These are phyloP conservation scores for Apamea crenata DNA, from an alignment of 2,888 invertebrate genomes.

Conservation along the genomic window DNA sequence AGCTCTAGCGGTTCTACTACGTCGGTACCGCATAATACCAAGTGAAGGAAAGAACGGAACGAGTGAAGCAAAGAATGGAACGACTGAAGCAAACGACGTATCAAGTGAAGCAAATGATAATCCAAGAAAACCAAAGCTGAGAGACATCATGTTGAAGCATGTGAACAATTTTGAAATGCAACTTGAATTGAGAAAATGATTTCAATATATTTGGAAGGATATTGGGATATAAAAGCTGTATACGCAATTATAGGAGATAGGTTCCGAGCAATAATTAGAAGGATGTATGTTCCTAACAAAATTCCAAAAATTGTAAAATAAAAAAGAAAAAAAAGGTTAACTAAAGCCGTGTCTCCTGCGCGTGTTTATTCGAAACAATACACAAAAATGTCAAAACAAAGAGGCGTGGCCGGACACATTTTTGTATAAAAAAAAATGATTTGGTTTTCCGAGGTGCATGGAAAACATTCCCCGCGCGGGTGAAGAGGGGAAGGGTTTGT, in stretches of 20 bases:
- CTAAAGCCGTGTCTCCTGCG: background rate
- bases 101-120: background rate
- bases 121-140: slow-evolving; percentile 32
- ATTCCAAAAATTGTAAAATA: too few relatives aligned
- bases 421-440: too few relatives aligned
- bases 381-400: too few relatives aligned
- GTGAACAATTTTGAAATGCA: slow-evolving; percentile 52
- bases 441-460: too few relatives aligned
- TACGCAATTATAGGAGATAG: background rate
- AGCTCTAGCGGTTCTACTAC: slow-evolving; percentile 75
- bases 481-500: too few relatives aligned
- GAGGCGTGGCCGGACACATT: too few relatives aligned
- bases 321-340: background rate
- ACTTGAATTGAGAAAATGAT: slow-evolving; percentile 10
- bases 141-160: slow-evolving; percentile 69
- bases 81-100: background rate
- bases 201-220: background rate
- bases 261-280: background rate
- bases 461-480: too few relatives aligned
- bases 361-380: too few relatives aligned
- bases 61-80: background rate
- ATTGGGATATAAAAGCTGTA: background rate
- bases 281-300: background rate
- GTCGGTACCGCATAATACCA: slow-evolving; percentile 69
- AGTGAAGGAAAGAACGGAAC: background rate